These are phyloP conservation scores for Hemiprocne comata DNA, from an alignment of 2,113 vertebrate genomes.

Conservation along the genomic window DNA sequence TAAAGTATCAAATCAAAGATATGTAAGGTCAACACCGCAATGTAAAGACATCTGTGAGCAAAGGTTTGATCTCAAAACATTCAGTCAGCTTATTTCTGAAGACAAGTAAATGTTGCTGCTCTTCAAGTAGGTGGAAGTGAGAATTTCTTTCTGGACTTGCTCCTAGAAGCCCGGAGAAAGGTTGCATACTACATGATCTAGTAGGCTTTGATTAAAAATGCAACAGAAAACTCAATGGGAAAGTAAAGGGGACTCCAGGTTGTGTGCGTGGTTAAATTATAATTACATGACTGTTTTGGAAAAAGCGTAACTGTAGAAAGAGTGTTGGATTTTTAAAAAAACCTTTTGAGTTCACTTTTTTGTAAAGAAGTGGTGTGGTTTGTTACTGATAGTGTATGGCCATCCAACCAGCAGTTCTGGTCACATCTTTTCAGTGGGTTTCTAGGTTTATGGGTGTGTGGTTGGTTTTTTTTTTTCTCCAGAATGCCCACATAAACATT, in stretches of 20 bases:
- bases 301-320: not conserved
- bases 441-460: not conserved
- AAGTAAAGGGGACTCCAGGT: not conserved
- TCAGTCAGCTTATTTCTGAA: not conserved
- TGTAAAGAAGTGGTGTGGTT: not conserved
- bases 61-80: not conserved
- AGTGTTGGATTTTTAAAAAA: not conserved
- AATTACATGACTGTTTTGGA: not conserved
- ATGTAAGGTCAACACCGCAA: accelerated
- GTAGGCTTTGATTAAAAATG: not conserved
- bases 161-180: not conserved
- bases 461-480: not conserved
- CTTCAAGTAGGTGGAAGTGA: not conserved
- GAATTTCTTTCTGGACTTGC: not conserved
- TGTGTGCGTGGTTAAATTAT: not conserved
- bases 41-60: not conserved
- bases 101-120: not conserved
- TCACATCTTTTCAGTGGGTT: not conserved
- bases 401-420: not conserved
- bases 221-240: not conserved
- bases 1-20: not conserved
- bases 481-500: not conserved
- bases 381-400: not conserved
- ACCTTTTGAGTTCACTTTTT: not conserved
- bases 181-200: not conserved